A percentile compares a stretch with the other conserved stretches of the same genome.
These are phyloP conservation scores for Recurvirostra avosetta DNA, from an alignment of 2,113 vertebrate species.

Conservation along the genomic window DNA sequence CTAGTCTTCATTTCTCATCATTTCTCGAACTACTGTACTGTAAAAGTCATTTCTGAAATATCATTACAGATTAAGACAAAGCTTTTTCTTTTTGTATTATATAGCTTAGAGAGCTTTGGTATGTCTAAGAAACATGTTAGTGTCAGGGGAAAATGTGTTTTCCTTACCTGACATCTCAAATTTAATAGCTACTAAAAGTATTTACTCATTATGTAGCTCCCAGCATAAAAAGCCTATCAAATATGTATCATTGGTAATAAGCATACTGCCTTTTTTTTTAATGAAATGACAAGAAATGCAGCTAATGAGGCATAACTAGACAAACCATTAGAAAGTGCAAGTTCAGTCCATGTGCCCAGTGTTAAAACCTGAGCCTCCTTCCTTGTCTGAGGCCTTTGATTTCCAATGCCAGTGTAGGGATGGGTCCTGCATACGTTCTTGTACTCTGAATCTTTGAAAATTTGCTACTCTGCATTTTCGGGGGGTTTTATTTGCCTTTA, in stretches of 20 bases:
- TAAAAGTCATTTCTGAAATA: slow-evolving; percentile 48
- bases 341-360: background rate
- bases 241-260: background rate
- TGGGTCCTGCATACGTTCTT: background rate
- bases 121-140: slow-evolving; percentile 10
- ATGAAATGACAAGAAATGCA: background rate
- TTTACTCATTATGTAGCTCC: slow-evolving; percentile 29
- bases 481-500: background rate
- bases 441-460: background rate
- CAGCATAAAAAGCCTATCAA: background rate
- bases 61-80: slow-evolving; percentile 39
- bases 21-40: slow-evolving; percentile 38
- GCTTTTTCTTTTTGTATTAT: slow-evolving; percentile 18
- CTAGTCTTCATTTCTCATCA: slow-evolving; percentile 44
- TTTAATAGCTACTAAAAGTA: slow-evolving; percentile 44
- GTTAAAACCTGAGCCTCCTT: background rate
- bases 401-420: background rate
- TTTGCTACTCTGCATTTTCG: background rate
- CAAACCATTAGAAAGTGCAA: background rate
- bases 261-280: background rate
- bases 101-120: slow-evolving; percentile 16
- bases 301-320: slow-evolving; percentile 25
- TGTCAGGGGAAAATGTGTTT: background rate
- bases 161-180: slow-evolving; percentile 45
- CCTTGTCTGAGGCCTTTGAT: background rate